These are phyloP conservation scores for Chironomus striatipennis DNA, from an alignment of 1,140 invertebrate species.

Conservation along the genomic window DNA sequence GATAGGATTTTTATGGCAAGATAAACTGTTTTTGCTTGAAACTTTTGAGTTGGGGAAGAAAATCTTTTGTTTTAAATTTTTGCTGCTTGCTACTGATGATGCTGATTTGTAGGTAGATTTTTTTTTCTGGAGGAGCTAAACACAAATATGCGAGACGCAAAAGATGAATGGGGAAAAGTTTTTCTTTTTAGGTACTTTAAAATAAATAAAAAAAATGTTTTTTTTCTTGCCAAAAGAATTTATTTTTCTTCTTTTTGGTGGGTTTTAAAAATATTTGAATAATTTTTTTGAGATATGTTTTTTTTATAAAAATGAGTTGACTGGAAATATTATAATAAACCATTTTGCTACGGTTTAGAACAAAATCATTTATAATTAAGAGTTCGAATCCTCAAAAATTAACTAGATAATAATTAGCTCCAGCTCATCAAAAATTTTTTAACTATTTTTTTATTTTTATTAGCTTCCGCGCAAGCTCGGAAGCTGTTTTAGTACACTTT, in stretches of 20 bases:
- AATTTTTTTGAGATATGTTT: too few relatives aligned
- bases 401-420: too few relatives aligned
- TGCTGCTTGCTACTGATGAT: not conserved
- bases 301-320: too few relatives aligned
- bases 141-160: not conserved
- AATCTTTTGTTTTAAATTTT: not conserved
- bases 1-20: slow-evolving; percentile 13
- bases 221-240: not conserved
- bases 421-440: too few relatives aligned
- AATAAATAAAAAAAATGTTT: too few relatives aligned
- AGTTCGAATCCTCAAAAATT: too few relatives aligned
- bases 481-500: too few relatives aligned
- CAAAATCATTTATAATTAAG: too few relatives aligned
- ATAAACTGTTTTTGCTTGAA: not conserved
- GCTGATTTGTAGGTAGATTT: not conserved
- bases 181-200: not conserved
- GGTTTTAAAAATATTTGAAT: not conserved
- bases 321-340: too few relatives aligned
- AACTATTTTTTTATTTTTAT: too few relatives aligned
- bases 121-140: not conserved
- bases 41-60: not conserved
- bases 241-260: not conserved
- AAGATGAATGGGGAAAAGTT: not conserved
- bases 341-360: too few relatives aligned
- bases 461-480: too few relatives aligned